Base-by-base conservation (phyloP, 92 coral and sea anemone genomes). In the Phenganax stokvisi region DNA sequence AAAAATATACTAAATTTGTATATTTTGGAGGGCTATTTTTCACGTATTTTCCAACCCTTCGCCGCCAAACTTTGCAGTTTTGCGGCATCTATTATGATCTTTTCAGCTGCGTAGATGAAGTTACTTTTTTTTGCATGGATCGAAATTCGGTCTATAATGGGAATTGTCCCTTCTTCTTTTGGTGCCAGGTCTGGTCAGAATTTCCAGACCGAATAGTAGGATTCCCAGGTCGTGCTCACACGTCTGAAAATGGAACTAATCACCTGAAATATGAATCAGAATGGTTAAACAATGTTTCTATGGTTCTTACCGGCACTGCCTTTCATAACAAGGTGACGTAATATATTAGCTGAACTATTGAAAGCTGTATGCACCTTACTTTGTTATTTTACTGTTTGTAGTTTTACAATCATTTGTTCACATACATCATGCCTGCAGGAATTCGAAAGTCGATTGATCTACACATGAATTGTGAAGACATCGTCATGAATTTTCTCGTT, bases 391-490 rank as follows among this genome's bases (percentile, higher is more conserved):
- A 2, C 54, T 83, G 9, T 9, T 9, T 57, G 5, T 84, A 94
- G 98, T 92, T 88, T 71, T 94, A 92, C 81, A 94, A 97, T 78
- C 98, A 94, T 70, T 74, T 91, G 17, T 94, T 90, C 75, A 92
- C 98, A 6, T 94, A 91, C 84, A 94, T 94, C 97, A 94, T 94
- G 98, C 98, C 98, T 15, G 83, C 91, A 44, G 88, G 84, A 59
- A 88, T 94, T 16, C 85, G 97, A 10, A 79, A 91, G 78, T 94
- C 97, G 98, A 96, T 94, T 6, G 98, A 94, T 73, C 71, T 83
- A 53, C 98, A 94, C 84, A 94, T 94, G 97, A 94, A 94, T 87
- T 94, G 98, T 84, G 98, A 94, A 76, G 98, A 94, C 88, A 92
- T 94, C 51, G 98, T 97, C 0, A 94, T 94, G 98, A 94, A 94